Percentiles rank a stretch among this genome's conserved stretches.
Conservation (phyloP, 64 coral and sea anemone species). For the Dendrophyllia cribrosa region DNA sequence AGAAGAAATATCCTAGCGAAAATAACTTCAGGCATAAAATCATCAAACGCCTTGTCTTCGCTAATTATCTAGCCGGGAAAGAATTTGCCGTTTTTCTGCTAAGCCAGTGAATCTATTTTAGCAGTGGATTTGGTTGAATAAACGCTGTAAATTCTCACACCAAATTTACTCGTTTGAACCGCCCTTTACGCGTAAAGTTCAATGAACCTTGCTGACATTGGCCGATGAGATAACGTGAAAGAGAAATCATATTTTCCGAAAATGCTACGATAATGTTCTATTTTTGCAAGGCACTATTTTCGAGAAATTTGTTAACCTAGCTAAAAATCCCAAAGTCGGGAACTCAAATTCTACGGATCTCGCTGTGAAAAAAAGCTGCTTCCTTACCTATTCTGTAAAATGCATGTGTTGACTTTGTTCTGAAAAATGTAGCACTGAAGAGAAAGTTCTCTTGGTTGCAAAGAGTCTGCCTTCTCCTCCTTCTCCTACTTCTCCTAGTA, state of each 20-base stretch:
- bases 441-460: too few species aligned
- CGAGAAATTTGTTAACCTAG: too few species aligned
- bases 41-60: background rate
- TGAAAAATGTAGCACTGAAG: too few species aligned
- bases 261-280: too few species aligned
- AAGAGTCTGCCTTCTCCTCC: too few species aligned
- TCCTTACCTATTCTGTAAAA: too few species aligned
- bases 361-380: too few species aligned
- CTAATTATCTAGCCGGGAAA: slow-evolving; percentile 66
- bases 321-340: too few species aligned
- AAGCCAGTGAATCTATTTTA: slow-evolving; percentile 55
- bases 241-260: background rate
- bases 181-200: background rate
- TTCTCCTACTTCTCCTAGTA: too few species aligned
- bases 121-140: background rate
- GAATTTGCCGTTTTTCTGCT: slow-evolving; percentile 49
- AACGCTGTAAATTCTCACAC: background rate
- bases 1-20: background rate
- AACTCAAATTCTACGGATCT: too few species aligned
- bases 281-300: too few species aligned
- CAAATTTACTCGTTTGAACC: background rate
- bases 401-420: too few species aligned
- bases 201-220: background rate
- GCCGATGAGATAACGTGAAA: slow-evolving; percentile 6
- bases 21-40: background rate